These are phyloP conservation scores for Tortricodes alternella DNA, from an alignment of 2,888 invertebrate species.

Conservation along the genomic window DNA sequence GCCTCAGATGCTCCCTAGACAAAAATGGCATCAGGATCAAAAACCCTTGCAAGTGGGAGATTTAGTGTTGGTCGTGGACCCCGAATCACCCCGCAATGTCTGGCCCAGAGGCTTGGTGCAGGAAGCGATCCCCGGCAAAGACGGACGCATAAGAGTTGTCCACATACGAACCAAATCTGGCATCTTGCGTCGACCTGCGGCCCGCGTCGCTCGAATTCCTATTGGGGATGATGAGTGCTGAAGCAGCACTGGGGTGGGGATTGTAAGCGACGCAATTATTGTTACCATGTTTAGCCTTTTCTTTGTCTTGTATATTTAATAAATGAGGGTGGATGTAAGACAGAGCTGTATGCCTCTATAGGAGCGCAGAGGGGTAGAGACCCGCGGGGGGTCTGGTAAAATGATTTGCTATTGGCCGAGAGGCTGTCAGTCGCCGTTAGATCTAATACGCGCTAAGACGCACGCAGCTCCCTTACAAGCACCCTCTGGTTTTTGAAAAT, in stretches of 20 bases:
- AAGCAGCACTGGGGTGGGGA: slow-evolving; percentile 1
- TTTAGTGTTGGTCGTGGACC: not conserved
- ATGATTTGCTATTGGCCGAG: not conserved
- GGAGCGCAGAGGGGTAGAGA: not conserved
- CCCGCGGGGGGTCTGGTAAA: not conserved
- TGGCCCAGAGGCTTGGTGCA: not conserved
- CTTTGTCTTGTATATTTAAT: not conserved
- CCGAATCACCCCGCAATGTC: not conserved
- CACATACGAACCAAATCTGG: not conserved
- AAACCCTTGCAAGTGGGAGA: not conserved
- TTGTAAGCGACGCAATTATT: not conserved
- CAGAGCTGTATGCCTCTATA: not conserved
- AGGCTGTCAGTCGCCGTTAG: not conserved
- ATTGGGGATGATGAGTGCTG: not conserved
- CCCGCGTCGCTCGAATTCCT: not conserved
- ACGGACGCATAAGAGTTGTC: not conserved
- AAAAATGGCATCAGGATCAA: not conserved
- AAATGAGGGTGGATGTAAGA: not conserved
- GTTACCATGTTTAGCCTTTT: not conserved
- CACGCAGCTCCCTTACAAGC: not conserved
- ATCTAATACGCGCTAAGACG: not conserved
- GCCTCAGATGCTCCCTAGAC: not conserved
- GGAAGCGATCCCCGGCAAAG: not conserved
- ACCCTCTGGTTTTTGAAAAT: not conserved
- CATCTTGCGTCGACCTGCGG: not conserved